These are phyloP conservation scores for Athalia cordata DNA, from an alignment of 2,888 invertebrate species.

Conservation along the genomic window DNA sequence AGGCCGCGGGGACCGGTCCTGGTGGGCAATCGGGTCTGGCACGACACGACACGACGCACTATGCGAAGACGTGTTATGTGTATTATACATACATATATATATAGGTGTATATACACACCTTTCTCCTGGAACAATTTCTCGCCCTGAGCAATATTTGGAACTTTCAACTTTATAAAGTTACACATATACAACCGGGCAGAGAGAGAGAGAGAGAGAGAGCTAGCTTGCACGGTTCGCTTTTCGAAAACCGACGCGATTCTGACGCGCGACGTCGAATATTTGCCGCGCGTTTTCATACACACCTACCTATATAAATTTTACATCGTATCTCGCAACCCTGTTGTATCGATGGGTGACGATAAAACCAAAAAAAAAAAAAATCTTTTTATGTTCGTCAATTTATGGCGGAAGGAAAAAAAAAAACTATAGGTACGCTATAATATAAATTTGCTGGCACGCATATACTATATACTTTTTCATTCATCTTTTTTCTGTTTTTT, in stretches of 20 bases:
- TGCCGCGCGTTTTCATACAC: not conserved
- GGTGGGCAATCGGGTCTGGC: not conserved
- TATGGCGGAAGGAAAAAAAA: no score
- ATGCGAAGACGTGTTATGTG: not conserved
- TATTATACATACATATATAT: not conserved
- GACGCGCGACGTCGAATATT: no score
- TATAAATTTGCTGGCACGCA: no score
- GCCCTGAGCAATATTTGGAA: slow-evolving; percentile 54
- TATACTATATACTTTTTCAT: no score
- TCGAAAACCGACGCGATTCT: no score
- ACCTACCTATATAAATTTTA: not conserved
- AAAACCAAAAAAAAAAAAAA: no score
- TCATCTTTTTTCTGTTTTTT: no score
- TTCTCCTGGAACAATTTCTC: slow-evolving; percentile 61
- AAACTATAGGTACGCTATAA: no score
- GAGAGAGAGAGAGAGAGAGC: not conserved
- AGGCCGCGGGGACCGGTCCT: slow-evolving; percentile 15
- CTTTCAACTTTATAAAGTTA: slow-evolving; percentile 30
- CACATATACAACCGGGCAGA: not conserved
- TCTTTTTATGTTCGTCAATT: not conserved
- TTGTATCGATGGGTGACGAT: no score
- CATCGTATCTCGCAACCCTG: not conserved
- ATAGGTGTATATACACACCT: slow-evolving; percentile 50
- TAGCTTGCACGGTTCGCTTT: no score
- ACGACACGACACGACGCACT: no score